phyloP scores from a whole-genome alignment of 1,140 invertebrate species.

The Atta texana region DNA sequence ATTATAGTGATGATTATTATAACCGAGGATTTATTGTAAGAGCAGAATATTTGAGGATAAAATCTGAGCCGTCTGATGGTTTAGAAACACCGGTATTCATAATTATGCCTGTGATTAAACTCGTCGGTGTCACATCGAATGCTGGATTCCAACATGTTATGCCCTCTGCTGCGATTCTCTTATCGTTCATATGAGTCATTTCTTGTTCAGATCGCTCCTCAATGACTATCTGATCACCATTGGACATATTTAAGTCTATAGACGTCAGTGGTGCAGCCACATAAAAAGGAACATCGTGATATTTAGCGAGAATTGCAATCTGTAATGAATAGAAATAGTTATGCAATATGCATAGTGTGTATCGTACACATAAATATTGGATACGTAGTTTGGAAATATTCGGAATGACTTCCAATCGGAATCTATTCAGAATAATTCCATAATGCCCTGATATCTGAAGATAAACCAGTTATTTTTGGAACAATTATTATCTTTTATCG shows the following conservation, averaged over 20 bases:
- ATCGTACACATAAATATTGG: too few species aligned
- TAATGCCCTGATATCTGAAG: background rate
- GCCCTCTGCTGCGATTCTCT: slow-evolving; percentile 94
- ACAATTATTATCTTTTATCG: background rate
- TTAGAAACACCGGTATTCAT: slow-evolving; percentile 96
- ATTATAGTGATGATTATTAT: too few species aligned
- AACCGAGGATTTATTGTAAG: too few species aligned
- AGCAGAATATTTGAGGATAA: too few species aligned
- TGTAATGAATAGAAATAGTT: slow-evolving; percentile 77
- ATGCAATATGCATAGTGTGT: background rate
- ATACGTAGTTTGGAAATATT: too few species aligned
- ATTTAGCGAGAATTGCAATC: slow-evolving; percentile 96
- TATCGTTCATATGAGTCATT: slow-evolving; percentile 95
- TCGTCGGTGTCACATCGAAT: slow-evolving; percentile 99
- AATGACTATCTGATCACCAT: slow-evolving; percentile 95
- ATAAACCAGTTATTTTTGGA: background rate
- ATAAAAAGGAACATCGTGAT: slow-evolving; percentile 98
- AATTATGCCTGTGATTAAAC: slow-evolving; percentile 97
- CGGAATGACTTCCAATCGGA: too few species aligned
- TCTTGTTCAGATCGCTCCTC: slow-evolving; percentile 96
- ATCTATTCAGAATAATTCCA: too few species aligned
- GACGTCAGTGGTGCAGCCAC: slow-evolving; percentile 97
- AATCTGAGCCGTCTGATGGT: slow-evolving; percentile 82
- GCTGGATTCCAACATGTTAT: slow-evolving; percentile 99
- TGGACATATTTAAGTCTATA: slow-evolving; percentile 93